Evolutionary conservation across 1,140 invertebrate species (phyloP), one percentile per base, ranked within the genome.

Genomic region (Neodiprion lecontei): DNA sequence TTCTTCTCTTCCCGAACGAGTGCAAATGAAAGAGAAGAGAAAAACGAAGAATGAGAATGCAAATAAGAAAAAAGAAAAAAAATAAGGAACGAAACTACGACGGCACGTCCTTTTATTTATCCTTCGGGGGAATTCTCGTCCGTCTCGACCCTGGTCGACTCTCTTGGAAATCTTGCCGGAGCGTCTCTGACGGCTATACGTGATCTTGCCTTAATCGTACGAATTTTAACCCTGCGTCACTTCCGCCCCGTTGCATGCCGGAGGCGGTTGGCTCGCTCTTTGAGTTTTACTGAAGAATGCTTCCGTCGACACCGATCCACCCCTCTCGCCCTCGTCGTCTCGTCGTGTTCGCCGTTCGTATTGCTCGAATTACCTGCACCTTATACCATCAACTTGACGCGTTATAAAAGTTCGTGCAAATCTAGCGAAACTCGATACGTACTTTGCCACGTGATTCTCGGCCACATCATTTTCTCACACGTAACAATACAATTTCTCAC

Each of bases 151-250:
- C 28, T 2, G 28, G 28, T 40, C 28, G 28, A 40, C 28, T 40
- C 28, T 40, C 28, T 40, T n/a, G 68, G 48, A 72, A 70, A 76
- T 48, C 71, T 77, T 75, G 76, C 72, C 40, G 61, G 28, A 77
- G 66, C 68, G 75, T 65, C 74, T 21, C 17, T 21, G 17, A 21
- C 73, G 80, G 78, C 69, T 48, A 49, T 73, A 82, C 84, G 84
- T 85, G 84, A 83, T 78, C 79, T 75, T 72, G 82, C 83, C 85
- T 82, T n/a, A 79, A 61, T 75, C 67, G 69, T 67, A 74, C 79
- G 81, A 81, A 81, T 86, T 84, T 79, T 67, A 67, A 66, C 74
- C 67, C 72, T 47, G 21, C 67, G 67, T 48, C 75, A 77, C 72
- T 79, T 79, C 77, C 77, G 73, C 69, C 23, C 74, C 9, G 10